Evolutionary conservation across 2,797 vertebrate genomes (phyloP), one percentile per base, ranked within the genome.

Genomic region (Sandelia bainsii): DNA sequence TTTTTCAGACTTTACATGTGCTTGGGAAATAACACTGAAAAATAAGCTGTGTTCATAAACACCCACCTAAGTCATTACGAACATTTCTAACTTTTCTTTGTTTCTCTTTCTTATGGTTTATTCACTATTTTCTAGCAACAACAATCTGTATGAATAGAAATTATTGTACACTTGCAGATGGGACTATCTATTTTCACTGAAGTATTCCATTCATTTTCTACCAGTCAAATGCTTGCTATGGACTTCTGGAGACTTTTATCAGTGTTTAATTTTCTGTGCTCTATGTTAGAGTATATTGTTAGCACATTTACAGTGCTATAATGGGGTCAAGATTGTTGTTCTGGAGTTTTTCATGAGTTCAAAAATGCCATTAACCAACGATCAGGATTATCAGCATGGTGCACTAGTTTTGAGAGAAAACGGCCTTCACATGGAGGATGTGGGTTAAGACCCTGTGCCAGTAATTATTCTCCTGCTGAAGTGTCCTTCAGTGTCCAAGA

Each of bases 261-360:
- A 87, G 89, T 88, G 94, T 94, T 76, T 82, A 75, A 90, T 94
- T 91, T 92, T 85, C 91, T 83, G 94, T 98, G 95, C 98, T 99
- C 98, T 99, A 99, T 95, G 96, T 99, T 99, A 99, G 98, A 99
- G 98, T 97, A 94, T 94, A 80, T 96, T 87, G 82, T 93, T 80
- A 90, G 97, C 97, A 97, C 96, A 68, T 96, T 97, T 93, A 88
- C 83, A 77, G 96, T 98, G 98, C 97, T 97, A 48, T 89, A 89
- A 77, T 62, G 70, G 82, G 80, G 66, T 67, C 69, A 57, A 74
- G 66, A 65, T 49, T 67, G 71, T 59, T 53, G 54, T 51, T 68
- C 22, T 59, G 54, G 57, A 82, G 70, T 50, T 69, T 50, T 67
- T 78, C 44, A 58, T n/a, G 69, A 81, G 72, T 77, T 80, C 73